Evolutionary conservation across 2,888 invertebrate genomes (phyloP).

Genomic region (Schrankia costaestrigalis): DNA sequence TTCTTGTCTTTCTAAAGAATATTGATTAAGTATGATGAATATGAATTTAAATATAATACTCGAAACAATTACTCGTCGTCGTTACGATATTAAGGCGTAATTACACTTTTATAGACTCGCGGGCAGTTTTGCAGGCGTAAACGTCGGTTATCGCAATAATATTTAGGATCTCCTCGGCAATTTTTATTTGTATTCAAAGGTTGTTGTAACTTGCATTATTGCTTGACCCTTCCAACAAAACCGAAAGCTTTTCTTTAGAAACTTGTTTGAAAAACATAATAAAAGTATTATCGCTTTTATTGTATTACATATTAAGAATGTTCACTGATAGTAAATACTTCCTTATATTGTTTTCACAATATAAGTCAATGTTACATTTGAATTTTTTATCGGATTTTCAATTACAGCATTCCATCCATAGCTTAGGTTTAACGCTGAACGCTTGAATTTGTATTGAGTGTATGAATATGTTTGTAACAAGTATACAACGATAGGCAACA

Average conservation of each 20-base stretch:
- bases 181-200: no score
- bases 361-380: slow-evolving; percentile 41
- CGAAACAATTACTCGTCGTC: slow-evolving; percentile 31
- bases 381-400: slow-evolving; percentile 30
- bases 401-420: slow-evolving; percentile 57
- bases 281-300: neutral
- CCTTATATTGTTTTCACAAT: slow-evolving; percentile 44
- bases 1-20: no score
- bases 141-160: no score
- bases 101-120: slow-evolving; percentile 13
- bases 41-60: no score
- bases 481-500: slow-evolving; percentile 44
- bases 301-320: no score
- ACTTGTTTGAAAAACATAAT: neutral
- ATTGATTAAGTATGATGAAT: no score
- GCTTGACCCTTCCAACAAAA: no score
- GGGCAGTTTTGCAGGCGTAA: no score
- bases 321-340: slow-evolving; percentile 31
- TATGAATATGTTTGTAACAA: slow-evolving; percentile 19
- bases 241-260: no score
- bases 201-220: no score
- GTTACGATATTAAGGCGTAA: slow-evolving; percentile 31
- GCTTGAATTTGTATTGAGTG: slow-evolving; percentile 23
- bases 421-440: slow-evolving; percentile 19
- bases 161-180: no score